Conservation (phyloP, 2,888 invertebrate genomes). For the Drosophila melanosoma region DNA sequence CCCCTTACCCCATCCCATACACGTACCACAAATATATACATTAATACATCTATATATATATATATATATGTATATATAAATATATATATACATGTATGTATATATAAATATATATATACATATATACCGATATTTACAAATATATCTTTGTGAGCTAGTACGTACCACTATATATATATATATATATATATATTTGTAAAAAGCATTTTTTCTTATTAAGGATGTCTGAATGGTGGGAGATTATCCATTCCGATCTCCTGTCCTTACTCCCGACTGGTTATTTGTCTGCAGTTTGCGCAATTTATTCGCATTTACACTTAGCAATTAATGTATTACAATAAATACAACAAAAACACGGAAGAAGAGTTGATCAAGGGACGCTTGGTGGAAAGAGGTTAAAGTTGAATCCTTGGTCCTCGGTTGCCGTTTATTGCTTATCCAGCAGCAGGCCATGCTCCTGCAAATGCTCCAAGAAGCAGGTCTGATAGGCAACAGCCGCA, state of each 20-base stretch:
- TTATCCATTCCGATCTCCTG: neutral
- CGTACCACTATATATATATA: slow-evolving; percentile 1
- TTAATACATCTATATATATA: slow-evolving; percentile 5
- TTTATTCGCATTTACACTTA: slow-evolving; percentile 48
- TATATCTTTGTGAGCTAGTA: slow-evolving; percentile 14
- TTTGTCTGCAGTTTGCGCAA: slow-evolving; percentile 40
- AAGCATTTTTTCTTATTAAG: slow-evolving; percentile 23
- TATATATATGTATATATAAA: slow-evolving; percentile 6
- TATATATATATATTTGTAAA: slow-evolving; percentile 19
- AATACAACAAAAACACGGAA: slow-evolving; percentile 12
- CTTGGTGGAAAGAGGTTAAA: slow-evolving; percentile 38
- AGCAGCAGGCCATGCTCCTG: slow-evolving; percentile 67
- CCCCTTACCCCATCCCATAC: no score
- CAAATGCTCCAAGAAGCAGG: slow-evolving; percentile 70
- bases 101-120: slow-evolving; percentile 9
- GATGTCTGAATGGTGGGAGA: neutral
- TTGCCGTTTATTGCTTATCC: slow-evolving; percentile 26
- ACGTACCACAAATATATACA: neutral
- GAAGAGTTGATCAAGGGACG: slow-evolving; percentile 46
- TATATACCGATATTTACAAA: slow-evolving; percentile 6
- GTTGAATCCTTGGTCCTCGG: slow-evolving; percentile 7
- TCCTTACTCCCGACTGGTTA: neutral
- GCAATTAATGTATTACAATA: slow-evolving; percentile 20
- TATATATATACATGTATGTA: slow-evolving; percentile 8
- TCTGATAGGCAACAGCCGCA: slow-evolving; percentile 74